phyloP scores from a whole-genome alignment of 2,888 invertebrate species.

The Drosophila falleni region DNA sequence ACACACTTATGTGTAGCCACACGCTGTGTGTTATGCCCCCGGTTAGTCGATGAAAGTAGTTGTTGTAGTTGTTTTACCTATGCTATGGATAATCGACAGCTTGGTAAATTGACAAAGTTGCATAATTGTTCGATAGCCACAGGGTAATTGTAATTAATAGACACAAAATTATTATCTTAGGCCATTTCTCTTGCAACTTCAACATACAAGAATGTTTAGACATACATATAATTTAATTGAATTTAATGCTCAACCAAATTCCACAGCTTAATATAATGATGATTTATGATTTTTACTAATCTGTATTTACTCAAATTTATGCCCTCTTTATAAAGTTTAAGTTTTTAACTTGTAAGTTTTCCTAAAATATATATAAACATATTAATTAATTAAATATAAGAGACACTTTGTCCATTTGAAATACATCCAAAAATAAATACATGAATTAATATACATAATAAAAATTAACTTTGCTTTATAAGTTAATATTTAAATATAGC shows the following conservation, averaged over 20 bases:
- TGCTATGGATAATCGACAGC: conserved; percentile 19
- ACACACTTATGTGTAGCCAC: conserved; percentile 1
- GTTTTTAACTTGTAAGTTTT: too few relatives aligned
- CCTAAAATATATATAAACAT: too few relatives aligned
- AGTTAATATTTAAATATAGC: too few relatives aligned
- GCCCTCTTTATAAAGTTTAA: too few relatives aligned
- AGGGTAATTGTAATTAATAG: conserved; percentile 70
- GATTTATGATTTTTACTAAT: conserved; percentile 35
- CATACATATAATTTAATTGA: conserved; percentile 37
- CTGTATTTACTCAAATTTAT: too few relatives aligned
- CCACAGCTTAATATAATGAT: conserved; percentile 29
- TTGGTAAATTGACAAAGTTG: conserved; percentile 54
- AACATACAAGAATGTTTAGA: conserved; percentile 1
- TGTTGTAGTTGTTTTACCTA: conserved; percentile 21
- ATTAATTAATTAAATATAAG: background rate
- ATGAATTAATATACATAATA: too few relatives aligned
- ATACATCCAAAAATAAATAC: background rate
- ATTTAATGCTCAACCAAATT: conserved; percentile 37
- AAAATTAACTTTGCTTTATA: too few relatives aligned
- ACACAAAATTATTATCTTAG: conserved; percentile 57
- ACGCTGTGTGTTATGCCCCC: conserved; percentile 16
- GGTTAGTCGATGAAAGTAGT: conserved; percentile 21
- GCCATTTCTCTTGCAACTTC: conserved; percentile 13
- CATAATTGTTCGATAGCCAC: conserved; percentile 45
- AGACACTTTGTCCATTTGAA: background rate